Conservation (phyloP, 2,113 vertebrate species). For the Rhagologus leucostigma region DNA sequence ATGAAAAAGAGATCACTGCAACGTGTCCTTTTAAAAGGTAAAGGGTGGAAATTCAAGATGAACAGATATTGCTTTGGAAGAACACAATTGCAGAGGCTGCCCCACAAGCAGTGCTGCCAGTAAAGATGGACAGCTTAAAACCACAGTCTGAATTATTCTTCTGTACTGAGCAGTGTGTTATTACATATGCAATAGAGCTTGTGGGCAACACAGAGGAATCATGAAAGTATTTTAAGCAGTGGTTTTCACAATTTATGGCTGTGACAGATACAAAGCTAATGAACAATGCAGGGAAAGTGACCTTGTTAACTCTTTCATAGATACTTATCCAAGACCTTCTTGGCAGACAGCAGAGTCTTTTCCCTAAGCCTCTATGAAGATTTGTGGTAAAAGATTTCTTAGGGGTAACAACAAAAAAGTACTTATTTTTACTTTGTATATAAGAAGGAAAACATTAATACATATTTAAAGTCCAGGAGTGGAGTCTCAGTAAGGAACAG, state of each 20-base stretch:
- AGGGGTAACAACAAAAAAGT: neutral
- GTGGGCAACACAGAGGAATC: neutral
- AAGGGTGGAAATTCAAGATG: neutral
- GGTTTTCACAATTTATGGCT: slow-evolving; percentile 22
- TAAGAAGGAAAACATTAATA: neutral
- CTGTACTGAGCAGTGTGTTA: neutral
- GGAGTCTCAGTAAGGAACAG: neutral
- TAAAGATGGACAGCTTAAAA: neutral
- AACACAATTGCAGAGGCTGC: neutral
- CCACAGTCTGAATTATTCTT: neutral
- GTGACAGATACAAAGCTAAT: neutral
- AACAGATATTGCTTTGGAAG: neutral
- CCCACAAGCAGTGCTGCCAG: neutral
- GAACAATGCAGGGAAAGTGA: neutral
- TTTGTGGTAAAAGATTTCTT: neutral
- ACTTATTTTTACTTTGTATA: neutral
- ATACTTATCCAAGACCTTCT: neutral
- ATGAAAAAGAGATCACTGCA: neutral
- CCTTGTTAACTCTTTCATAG: neutral
- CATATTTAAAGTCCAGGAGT: neutral
- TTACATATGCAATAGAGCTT: neutral
- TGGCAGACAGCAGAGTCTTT: neutral
- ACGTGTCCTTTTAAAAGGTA: neutral
- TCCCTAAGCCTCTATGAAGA: neutral
- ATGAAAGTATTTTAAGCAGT: slow-evolving; percentile 12